Evolutionary conservation across 2,888 invertebrate genomes (phyloP).

Genomic region (Temnothorax ravouxi): DNA sequence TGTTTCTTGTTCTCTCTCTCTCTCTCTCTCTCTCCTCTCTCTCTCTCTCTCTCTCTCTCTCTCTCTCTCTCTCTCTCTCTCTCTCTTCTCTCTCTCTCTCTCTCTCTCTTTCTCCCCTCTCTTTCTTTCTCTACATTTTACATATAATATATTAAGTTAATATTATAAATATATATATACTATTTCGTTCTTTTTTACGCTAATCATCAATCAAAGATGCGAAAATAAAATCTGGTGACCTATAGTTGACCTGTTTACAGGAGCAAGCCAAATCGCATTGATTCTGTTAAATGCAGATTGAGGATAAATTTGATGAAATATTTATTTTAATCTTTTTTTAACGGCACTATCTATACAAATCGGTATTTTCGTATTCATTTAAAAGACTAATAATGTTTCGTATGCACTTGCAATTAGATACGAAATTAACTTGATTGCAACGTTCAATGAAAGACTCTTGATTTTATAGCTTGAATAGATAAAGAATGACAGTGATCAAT

Average conservation of each 20-base stretch:
- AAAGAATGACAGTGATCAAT: not conserved
- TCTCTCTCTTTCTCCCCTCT: too few species aligned
- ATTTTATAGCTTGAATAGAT: not conserved
- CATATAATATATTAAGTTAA: not conserved
- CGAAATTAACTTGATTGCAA: slow-evolving; percentile 7
- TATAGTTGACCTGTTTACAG: slow-evolving; percentile 34
- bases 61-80: too few species aligned
- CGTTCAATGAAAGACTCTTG: slow-evolving; percentile 12
- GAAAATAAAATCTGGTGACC: slow-evolving; percentile 31
- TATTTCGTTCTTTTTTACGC: too few species aligned
- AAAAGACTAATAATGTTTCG: not conserved
- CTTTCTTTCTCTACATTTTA: not conserved
- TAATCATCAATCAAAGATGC: slow-evolving; percentile 5
- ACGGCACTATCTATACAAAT: not conserved
- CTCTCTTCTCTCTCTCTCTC: too few species aligned
- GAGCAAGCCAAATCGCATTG: slow-evolving; percentile 1
- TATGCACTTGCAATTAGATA: not conserved
- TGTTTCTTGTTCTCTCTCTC: not conserved
- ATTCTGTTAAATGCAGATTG: slow-evolving; percentile 31
- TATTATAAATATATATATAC: not conserved
- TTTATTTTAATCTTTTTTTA: slow-evolving; percentile 21
- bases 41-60: too few species aligned
- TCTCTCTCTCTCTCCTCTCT: not conserved
- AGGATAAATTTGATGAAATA: slow-evolving; percentile 36
- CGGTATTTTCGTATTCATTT: slow-evolving; percentile 31